phyloP scores from a whole-genome alignment of 2,113 vertebrate species.

The Megaleporinus macrocephalus region DNA sequence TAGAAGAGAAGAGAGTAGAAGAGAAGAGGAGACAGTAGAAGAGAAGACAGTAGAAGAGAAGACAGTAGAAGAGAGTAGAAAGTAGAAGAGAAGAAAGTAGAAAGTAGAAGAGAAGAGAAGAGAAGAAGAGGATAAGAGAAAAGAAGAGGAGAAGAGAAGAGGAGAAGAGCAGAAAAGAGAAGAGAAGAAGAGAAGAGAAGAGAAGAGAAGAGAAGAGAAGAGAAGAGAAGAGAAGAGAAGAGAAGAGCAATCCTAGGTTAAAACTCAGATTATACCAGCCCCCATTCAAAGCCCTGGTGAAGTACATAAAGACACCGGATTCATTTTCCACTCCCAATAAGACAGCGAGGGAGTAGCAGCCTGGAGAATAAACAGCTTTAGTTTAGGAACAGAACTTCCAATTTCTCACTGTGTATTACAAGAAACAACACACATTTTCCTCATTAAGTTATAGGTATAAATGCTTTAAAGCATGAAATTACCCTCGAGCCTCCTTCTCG shows the following conservation, averaged over 20 bases:
- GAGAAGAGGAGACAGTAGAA: background rate
- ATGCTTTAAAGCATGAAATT: conserved; percentile 99
- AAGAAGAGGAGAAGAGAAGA: background rate
- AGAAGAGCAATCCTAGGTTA: background rate
- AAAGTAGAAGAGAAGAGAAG: background rate
- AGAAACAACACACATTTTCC: conserved; percentile 89
- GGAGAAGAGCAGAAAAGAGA: background rate
- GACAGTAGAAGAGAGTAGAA: background rate
- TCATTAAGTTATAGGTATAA: conserved; percentile 97
- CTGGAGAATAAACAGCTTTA: conserved; percentile 65
- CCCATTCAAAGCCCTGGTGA: background rate
- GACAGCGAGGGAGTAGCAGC: background rate
- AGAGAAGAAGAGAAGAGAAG: background rate
- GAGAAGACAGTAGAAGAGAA: background rate
- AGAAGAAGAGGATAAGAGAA: background rate
- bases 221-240: background rate
- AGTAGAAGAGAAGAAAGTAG: background rate
- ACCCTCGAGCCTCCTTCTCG: conserved; percentile 93
- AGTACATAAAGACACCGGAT: background rate
- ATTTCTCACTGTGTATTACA: conserved; percentile 76
- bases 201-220: background rate
- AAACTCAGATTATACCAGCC: background rate
- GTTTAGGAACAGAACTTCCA: conserved; percentile 74
- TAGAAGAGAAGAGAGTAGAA: background rate
- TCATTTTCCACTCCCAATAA: conserved; percentile 1